Conservation (phyloP, 2,797 vertebrate genomes). For the Micromesistius poutassou region DNA sequence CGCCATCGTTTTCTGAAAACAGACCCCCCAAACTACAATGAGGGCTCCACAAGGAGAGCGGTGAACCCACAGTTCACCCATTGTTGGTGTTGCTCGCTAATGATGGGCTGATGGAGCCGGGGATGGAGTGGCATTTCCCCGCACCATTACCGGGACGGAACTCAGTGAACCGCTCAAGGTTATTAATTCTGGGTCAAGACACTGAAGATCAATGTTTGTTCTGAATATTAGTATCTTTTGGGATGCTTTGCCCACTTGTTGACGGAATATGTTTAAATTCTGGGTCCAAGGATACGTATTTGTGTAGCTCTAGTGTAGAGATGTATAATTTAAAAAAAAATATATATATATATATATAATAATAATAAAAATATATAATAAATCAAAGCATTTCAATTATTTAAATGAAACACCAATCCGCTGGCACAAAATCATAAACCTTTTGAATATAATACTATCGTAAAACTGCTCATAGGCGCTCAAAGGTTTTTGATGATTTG, state of each 20-base stretch:
- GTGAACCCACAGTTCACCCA: slow-evolving; percentile 42
- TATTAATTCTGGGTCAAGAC: slow-evolving; percentile 25
- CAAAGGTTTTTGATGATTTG: background rate
- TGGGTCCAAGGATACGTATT: background rate
- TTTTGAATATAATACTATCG: background rate
- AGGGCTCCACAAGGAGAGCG: slow-evolving; percentile 40
- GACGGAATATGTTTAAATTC: background rate
- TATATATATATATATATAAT: too few relatives aligned
- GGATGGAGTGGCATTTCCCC: slow-evolving; percentile 30
- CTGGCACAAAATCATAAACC: background rate
- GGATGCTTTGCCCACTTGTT: slow-evolving; percentile 7
- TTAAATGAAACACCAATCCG: background rate
- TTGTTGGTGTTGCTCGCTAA: slow-evolving; percentile 48
- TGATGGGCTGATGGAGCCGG: slow-evolving; percentile 16
- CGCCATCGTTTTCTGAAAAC: slow-evolving; percentile 27
- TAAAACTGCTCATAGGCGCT: background rate
- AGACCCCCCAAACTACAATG: slow-evolving; percentile 26
- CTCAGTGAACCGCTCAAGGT: slow-evolving; percentile 28
- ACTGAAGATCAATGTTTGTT: slow-evolving; percentile 25
- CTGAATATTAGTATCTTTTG: slow-evolving; percentile 28
- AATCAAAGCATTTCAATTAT: background rate
- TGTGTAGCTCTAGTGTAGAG: background rate
- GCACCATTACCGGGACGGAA: slow-evolving; percentile 29
- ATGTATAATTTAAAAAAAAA: background rate
- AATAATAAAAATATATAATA: too few relatives aligned